Evolutionary conservation across 2,888 invertebrate genomes (phyloP), one percentile per base, ranked within the genome.

Genomic region (Standfussiana lucernea): DNA sequence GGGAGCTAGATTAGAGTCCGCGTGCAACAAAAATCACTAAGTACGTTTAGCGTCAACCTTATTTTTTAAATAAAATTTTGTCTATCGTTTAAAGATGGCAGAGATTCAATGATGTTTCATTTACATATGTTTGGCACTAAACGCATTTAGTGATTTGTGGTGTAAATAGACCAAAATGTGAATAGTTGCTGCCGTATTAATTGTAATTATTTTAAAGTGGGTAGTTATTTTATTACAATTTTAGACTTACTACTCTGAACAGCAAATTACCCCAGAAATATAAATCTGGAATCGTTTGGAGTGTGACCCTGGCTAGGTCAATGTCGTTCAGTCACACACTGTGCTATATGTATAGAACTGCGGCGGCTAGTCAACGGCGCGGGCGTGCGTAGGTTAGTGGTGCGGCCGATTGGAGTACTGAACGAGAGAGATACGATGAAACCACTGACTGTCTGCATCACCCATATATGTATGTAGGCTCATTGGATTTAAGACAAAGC

Each of bases 331-430:
- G 78, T 75, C 76, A 66, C 74, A 83, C 74, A 68, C 40, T 78
- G 72, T 72, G 81, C 82, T 86, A 73, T 77, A 79, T 86, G 73
- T 77, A 77, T 80, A 89, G 82, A 84, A 87, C 87, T 80, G 89
- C 88, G 88, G 87, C 88, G 86, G 89, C 90, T 90, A 90, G 92
- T 90, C 89, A 90, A 88, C 82, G 85, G 82, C 84, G 86, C 82
- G 80, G 82, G 86, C 79, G 74, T 67, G 75, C 72, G 74, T 81
- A 87, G 78, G 61, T 37, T 85, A 86, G 75, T 69, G 72, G 61
- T 40, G 13, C 75, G 70, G 59, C 40, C 65, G 15, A n/a, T 7
- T 61, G 45, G 65, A 80, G 70, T 76, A 64, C 76, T 76, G 67
- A 28, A 67, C 75, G 75, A 24, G 24, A 21, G 28, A 45, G 28